These are phyloP conservation scores for Buphagus erythrorhynchus DNA, from an alignment of 2,797 vertebrate genomes.

Conservation along the genomic window DNA sequence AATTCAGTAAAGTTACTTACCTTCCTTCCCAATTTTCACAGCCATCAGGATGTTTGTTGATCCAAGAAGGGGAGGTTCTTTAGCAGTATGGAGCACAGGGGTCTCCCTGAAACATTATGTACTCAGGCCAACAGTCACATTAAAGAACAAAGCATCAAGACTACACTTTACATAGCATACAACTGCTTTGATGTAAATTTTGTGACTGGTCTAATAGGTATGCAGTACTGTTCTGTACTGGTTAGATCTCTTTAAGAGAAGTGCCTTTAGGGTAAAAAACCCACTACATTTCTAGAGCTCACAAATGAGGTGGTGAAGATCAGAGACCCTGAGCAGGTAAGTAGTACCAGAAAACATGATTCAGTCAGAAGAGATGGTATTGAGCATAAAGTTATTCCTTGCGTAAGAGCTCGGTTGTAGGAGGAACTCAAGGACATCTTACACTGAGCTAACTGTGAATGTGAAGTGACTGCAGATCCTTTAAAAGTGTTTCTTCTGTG, in stretches of 20 bases:
- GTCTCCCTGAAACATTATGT: background rate
- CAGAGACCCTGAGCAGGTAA: background rate
- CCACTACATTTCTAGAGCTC: background rate
- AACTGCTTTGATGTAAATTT: background rate
- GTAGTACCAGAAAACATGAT: background rate
- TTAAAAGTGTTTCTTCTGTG: background rate
- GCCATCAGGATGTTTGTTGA: background rate
- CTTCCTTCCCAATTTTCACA: background rate
- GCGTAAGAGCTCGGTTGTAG: background rate
- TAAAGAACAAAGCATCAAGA: background rate
- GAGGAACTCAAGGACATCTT: background rate
- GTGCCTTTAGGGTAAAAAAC: background rate
- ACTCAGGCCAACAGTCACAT: background rate
- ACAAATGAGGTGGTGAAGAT: background rate
- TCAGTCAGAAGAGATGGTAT: background rate
- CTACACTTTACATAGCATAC: background rate
- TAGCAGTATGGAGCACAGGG: background rate
- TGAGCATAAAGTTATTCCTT: background rate
- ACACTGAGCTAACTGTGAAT: background rate
- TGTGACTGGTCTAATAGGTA: background rate
- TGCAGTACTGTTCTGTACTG: background rate
- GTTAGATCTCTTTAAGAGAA: background rate
- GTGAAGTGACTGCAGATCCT: background rate
- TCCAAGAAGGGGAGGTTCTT: background rate
- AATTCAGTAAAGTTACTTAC: background rate